Evolutionary conservation across 2,797 vertebrate genomes (phyloP).

Genomic region (Todus mexicanus): DNA sequence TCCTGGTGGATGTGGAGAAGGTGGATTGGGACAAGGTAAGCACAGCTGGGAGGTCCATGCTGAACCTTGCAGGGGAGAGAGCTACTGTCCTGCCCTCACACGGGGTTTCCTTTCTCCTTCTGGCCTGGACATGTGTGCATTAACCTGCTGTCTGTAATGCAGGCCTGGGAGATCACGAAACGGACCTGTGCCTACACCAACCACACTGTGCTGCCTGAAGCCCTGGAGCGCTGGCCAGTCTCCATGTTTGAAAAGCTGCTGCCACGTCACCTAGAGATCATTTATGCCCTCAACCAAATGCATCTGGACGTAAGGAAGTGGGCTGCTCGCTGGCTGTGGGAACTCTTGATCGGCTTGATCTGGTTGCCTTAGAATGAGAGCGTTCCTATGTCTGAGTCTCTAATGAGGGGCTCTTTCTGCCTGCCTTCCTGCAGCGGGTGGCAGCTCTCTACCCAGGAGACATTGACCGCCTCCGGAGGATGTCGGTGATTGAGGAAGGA

Average conservation of each 20-base stretch:
- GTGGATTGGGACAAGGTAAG: slow-evolving; percentile 88
- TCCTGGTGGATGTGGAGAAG: slow-evolving; percentile 91
- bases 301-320: slow-evolving; percentile 84
- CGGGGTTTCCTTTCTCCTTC: not conserved
- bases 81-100: not conserved
- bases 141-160: not conserved
- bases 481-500: slow-evolving; percentile 86
- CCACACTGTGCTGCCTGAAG: slow-evolving; percentile 95
- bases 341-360: not conserved
- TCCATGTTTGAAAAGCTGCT: slow-evolving; percentile 91
- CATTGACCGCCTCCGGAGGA: slow-evolving; percentile 76
- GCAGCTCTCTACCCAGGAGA: slow-evolving; percentile 81
- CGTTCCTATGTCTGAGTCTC: not conserved
- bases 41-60: not conserved
- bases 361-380: not conserved
- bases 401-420: not conserved
- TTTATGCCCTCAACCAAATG: slow-evolving; percentile 93
- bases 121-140: rapidly evolving
- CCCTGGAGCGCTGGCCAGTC: slow-evolving; percentile 94
- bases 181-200: slow-evolving; percentile 96
- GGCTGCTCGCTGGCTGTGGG: not conserved
- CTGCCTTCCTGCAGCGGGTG: slow-evolving; percentile 67
- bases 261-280: slow-evolving; percentile 91
- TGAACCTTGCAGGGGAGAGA: not conserved
- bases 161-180: slow-evolving; percentile 95